Evolutionary conservation across 1,140 invertebrate genomes (phyloP), one percentile per base, ranked within the genome.

Genomic region (Lasioglossum albipes): DNA sequence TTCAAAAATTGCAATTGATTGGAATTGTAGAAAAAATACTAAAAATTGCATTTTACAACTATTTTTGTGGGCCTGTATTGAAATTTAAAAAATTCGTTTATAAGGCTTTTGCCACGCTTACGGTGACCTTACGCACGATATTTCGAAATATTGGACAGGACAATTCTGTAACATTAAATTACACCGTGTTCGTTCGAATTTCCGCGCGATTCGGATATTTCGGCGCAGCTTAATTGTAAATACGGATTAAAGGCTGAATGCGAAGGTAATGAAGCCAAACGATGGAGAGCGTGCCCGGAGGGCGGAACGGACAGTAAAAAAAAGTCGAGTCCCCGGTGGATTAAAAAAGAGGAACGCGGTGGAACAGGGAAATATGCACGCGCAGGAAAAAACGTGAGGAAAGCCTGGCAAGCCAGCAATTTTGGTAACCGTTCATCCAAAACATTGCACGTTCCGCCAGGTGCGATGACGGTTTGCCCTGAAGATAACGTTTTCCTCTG

Each of bases 391-490:
- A n/a, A 57, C 2, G 22, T 57, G 52, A 79, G 52, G 61, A 68
- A 78, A 70, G 79, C 68, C 65, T 86, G 84, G 84, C 68, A 69
- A 5, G 79, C 71, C 59, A n/a, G 71, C 83, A 87, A 87, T 87
- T 87, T 84, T 57, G 49, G 52, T 80, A 84, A 75, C 76, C 85
- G 77, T 45, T 76, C 79, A 78, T 84, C 85, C 85, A 83, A 77
- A 87, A 87, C 77, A 84, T 85, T 83, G 75, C 61, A 52, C 65
- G 64, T 72, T 13, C 22, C 45, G 54, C 18, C n/a, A 49, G 22
- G 69, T 36, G 75, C 49, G 77, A 36, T 61, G 61, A 69, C 71
- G 78, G 62, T 81, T 64, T 36, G 82, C 54, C 9, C 36, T 27
- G 64, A 84, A 81, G 78, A 81, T 79, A 73, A 65, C 69, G 54